Percentiles rank a stretch among this genome's conserved stretches.
phyloP scores from a whole-genome alignment of 2,888 invertebrate genomes.

The Rhodophaea formosa region DNA sequence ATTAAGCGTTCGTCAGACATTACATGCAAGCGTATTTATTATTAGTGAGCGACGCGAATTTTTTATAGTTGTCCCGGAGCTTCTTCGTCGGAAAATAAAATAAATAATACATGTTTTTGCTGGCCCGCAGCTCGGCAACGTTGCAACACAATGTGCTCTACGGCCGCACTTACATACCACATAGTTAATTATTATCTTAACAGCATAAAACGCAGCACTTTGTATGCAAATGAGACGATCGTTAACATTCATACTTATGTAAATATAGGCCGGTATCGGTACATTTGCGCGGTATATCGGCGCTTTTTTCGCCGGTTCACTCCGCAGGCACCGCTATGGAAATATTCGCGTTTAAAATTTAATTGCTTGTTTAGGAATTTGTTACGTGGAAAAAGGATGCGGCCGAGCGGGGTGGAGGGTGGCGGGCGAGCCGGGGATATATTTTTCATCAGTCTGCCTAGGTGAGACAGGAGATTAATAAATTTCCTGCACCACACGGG shows the following conservation, averaged over 20 bases:
- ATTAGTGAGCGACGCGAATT: neutral
- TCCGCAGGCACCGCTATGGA: conserved; percentile 5
- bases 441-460: conserved; percentile 56
- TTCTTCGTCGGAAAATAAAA: neutral
- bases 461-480: conserved; percentile 84
- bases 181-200: conserved; percentile 39
- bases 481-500: conserved; percentile 84
- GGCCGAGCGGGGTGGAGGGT: neutral
- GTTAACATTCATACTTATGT: conserved; percentile 41
- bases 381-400: conserved; percentile 8
- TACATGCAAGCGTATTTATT: neutral
- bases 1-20: neutral
- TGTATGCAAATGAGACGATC: conserved; percentile 42
- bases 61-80: neutral
- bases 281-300: conserved; percentile 6
- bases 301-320: conserved; percentile 15
- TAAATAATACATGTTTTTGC: conserved; percentile 3
- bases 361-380: conserved; percentile 14
- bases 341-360: conserved; percentile 6
- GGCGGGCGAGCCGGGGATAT: conserved; percentile 27
- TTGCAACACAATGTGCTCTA: conserved; percentile 35
- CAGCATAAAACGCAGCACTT: conserved; percentile 33
- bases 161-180: conserved; percentile 20
- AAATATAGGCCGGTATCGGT: conserved; percentile 21
- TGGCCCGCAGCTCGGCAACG: neutral